A percentile compares a stretch with the other conserved stretches of the same genome.
These are phyloP conservation scores for Selenia dentaria DNA, from an alignment of 2,888 invertebrate genomes.

Conservation along the genomic window DNA sequence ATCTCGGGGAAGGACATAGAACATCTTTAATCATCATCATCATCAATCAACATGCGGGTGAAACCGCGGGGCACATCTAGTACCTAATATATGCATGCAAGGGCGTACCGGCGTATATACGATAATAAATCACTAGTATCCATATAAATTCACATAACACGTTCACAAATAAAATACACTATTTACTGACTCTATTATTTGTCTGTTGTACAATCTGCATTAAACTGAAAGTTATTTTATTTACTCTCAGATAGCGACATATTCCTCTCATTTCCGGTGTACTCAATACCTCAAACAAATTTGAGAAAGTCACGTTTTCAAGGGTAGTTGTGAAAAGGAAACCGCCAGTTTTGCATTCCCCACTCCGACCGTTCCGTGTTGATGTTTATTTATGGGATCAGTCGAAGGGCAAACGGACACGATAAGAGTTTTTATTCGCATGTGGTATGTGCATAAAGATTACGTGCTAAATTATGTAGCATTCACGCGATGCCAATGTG, in stretches of 20 bases:
- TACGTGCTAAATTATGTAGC: slow-evolving; percentile 3
- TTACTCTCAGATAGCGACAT: slow-evolving; percentile 29
- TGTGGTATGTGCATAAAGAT: slow-evolving; percentile 18
- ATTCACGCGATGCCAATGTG: neutral
- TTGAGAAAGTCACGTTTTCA: slow-evolving; percentile 60
- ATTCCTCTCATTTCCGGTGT: slow-evolving; percentile 45
- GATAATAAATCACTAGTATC: too few relatives aligned
- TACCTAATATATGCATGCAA: too few relatives aligned
- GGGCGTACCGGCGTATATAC: too few relatives aligned
- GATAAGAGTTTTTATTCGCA: slow-evolving; percentile 41
- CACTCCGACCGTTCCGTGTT: slow-evolving; percentile 51
- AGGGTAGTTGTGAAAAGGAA: slow-evolving; percentile 53
- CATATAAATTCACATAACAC: too few relatives aligned
- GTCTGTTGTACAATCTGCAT: too few relatives aligned
- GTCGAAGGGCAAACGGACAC: slow-evolving; percentile 49
- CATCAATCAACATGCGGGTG: too few relatives aligned
- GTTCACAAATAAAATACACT: too few relatives aligned
- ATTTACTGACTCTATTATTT: too few relatives aligned
- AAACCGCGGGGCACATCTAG: too few relatives aligned
- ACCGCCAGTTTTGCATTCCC: slow-evolving; percentile 48
- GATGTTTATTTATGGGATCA: slow-evolving; percentile 59
- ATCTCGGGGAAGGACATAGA: too few relatives aligned
- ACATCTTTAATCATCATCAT: too few relatives aligned
- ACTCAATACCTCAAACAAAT: slow-evolving; percentile 39
- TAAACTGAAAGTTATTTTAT: slow-evolving; percentile 33